Percentiles rank a stretch among this genome's conserved stretches.
phyloP scores from a whole-genome alignment of 23 tunicate species.

The Corella eumyota region DNA sequence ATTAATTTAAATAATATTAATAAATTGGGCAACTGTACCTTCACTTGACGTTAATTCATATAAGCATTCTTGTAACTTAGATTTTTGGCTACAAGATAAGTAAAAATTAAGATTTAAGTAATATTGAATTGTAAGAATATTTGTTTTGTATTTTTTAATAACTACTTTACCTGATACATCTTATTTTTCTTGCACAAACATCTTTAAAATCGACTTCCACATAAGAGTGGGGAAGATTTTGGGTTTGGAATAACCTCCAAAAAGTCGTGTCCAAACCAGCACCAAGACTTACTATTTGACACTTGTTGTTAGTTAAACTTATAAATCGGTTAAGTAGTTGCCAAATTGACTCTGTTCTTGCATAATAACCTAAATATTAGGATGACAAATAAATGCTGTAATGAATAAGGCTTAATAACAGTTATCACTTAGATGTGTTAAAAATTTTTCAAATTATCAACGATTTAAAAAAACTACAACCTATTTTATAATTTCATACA shows the following conservation, averaged over 20 bases:
- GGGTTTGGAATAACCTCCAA: conserved; percentile 50
- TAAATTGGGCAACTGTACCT: neutral
- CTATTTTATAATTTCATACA: too few relatives aligned
- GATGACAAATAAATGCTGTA: too few relatives aligned
- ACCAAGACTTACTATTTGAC: conserved; percentile 86
- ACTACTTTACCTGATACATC: conserved; percentile 23
- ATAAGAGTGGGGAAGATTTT: conserved; percentile 14
- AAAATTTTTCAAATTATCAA: too few relatives aligned
- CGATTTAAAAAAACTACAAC: too few relatives aligned
- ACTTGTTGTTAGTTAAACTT: conserved; percentile 8
- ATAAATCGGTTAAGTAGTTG: conserved; percentile 36
- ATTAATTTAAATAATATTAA: too few relatives aligned
- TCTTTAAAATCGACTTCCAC: conserved; percentile 80
- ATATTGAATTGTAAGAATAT: too few relatives aligned
- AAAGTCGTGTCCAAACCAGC: conserved; percentile 83
- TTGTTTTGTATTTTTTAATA: too few relatives aligned
- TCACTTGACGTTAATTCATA: neutral
- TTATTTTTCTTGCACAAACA: conserved; percentile 42
- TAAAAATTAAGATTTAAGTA: neutral
- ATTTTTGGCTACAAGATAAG: neutral
- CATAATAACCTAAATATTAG: conserved; percentile 66
- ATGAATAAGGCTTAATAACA: too few relatives aligned
- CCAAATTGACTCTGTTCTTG: conserved; percentile 83
- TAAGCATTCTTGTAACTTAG: neutral
- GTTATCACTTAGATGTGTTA: too few relatives aligned